Evolutionary conservation across 1,140 invertebrate species (phyloP).

Genomic region (Drosophila sulfurigaster): DNA sequence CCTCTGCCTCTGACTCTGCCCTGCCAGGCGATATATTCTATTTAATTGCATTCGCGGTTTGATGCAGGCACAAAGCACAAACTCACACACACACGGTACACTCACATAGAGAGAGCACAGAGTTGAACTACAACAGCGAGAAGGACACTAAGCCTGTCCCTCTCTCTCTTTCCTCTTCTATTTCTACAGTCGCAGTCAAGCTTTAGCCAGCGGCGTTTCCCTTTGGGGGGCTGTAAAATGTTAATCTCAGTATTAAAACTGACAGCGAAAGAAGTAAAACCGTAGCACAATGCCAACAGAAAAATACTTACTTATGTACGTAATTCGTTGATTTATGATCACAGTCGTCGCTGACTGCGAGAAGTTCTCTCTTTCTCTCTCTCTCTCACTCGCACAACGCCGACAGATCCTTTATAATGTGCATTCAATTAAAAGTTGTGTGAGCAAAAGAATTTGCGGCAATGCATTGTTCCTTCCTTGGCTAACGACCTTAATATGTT

Average conservation of each 20-base stretch:
- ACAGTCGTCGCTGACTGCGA: too few relatives aligned
- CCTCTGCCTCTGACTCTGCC: background rate
- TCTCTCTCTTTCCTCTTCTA: background rate
- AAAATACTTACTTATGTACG: background rate
- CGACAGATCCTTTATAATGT: background rate
- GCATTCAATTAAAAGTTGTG: conserved; percentile 9
- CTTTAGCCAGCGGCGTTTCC: conserved; percentile 16
- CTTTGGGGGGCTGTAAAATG: conserved; percentile 44
- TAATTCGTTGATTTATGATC: conserved; percentile 70
- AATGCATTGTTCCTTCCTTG: background rate
- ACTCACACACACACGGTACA: conserved; percentile 6
- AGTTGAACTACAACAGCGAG: conserved; percentile 11
- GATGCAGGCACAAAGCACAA: conserved; percentile 43
- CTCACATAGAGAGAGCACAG: background rate
- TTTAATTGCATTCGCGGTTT: conserved; percentile 77
- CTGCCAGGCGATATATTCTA: conserved; percentile 68
- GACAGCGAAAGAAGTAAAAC: conserved; percentile 59
- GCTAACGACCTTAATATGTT: too few relatives aligned
- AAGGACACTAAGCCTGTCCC: conserved; percentile 42
- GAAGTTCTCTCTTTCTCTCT: background rate
- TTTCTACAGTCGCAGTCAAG: background rate
- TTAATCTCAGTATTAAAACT: conserved; percentile 67
- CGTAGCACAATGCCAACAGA: conserved; percentile 12
- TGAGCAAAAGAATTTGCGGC: background rate
- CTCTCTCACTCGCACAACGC: background rate